phyloP scores from a whole-genome alignment of 2,797 vertebrate genomes.

The Octomys mimax region DNA sequence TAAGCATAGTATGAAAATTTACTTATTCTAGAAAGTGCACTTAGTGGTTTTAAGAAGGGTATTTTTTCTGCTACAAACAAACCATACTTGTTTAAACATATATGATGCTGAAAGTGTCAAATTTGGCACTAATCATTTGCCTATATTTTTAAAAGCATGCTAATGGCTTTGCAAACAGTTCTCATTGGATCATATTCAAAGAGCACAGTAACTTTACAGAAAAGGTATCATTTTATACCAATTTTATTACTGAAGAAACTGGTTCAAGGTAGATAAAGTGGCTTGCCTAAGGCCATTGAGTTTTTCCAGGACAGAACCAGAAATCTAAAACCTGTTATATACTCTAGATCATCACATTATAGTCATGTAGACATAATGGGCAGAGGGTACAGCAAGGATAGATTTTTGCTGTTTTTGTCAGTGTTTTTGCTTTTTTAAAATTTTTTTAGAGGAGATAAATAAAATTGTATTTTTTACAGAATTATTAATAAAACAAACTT shows the following conservation, averaged over 20 bases:
- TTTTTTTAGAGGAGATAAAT: background rate
- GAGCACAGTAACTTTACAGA: background rate
- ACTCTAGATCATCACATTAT: background rate
- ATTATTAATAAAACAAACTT: conserved; percentile 43
- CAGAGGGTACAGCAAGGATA: background rate
- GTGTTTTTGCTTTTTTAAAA: background rate
- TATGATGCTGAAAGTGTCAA: background rate
- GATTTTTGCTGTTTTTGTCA: background rate
- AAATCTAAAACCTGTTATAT: background rate
- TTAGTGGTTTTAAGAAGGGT: background rate
- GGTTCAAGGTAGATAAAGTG: background rate
- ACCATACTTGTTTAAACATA: background rate
- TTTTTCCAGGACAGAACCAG: background rate
- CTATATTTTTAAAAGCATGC: background rate
- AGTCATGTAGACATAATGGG: too few relatives aligned
- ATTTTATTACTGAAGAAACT: background rate
- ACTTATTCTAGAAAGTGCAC: background rate
- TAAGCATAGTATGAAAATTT: background rate
- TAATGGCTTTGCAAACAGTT: background rate
- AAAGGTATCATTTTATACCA: background rate
- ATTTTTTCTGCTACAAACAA: background rate
- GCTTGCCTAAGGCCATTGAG: background rate
- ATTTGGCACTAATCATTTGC: background rate
- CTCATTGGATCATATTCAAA: background rate
- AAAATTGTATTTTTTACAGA: conserved; percentile 9